phyloP scores from a whole-genome alignment of 2,113 vertebrate genomes.

The Sialia sialis region DNA sequence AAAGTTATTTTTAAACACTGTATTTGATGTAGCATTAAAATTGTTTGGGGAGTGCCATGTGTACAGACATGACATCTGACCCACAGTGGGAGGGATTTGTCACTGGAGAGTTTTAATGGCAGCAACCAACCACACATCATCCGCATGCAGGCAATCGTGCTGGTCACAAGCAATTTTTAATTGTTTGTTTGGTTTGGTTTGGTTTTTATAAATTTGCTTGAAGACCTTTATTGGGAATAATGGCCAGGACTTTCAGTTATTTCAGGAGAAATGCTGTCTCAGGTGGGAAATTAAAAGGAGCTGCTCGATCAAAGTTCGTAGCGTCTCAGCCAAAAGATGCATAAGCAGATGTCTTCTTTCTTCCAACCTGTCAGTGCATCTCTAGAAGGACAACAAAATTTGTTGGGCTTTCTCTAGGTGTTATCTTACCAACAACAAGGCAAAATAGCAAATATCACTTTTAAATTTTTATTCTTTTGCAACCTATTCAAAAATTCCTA shows the following conservation, averaged over 20 bases:
- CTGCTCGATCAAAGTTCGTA: neutral
- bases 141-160: neutral
- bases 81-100: neutral
- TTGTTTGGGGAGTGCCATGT: neutral
- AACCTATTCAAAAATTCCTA: neutral
- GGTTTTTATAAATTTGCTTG: neutral
- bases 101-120: neutral
- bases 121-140: neutral
- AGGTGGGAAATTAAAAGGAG: neutral
- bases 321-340: accelerated
- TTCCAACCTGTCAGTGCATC: neutral
- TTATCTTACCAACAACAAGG: neutral
- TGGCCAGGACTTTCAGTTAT: neutral
- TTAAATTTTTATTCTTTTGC: neutral
- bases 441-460: neutral
- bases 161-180: neutral
- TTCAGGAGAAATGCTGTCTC: neutral
- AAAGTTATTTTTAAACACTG: constrained; percentile 9
- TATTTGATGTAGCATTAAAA: neutral
- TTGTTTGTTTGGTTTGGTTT: neutral
- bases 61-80: neutral
- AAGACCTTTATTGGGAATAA: neutral
- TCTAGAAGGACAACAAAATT: neutral
- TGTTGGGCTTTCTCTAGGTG: neutral
- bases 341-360: neutral